Conservation (phyloP, 2,113 vertebrate genomes). For the Sminthopsis crassicaudata region DNA sequence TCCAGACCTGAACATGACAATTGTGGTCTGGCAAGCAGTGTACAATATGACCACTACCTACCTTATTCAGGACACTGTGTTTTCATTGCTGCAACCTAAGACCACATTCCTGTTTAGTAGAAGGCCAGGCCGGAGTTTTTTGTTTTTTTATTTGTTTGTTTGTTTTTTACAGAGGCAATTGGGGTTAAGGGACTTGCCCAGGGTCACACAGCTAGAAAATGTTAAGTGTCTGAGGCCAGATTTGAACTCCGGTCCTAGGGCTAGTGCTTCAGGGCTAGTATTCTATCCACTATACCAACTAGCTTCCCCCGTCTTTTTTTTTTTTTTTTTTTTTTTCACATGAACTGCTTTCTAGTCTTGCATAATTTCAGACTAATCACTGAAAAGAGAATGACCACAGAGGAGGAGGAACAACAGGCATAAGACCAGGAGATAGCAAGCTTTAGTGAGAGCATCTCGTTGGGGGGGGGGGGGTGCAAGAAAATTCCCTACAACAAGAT, state of each 20-base stretch:
- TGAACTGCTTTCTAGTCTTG: neutral
- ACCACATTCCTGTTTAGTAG: neutral
- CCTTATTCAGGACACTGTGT: neutral
- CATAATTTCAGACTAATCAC: neutral
- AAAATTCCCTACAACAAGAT: neutral
- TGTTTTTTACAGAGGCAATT: no score
- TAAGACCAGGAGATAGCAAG: neutral
- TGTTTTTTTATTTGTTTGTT: no score
- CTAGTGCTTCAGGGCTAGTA: no score
- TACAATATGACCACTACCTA: neutral
- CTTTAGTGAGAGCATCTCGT: neutral
- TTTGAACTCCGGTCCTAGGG: no score
- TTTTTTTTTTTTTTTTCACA: neutral
- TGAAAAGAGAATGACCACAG: neutral
- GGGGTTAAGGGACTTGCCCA: no score
- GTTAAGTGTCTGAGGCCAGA: no score
- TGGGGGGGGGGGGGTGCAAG: neutral
- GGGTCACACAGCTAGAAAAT: no score
- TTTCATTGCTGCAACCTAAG: neutral
- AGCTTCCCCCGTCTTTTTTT: no score
- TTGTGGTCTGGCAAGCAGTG: neutral
- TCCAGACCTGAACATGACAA: neutral
- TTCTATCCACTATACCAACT: no score
- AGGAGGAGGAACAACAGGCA: neutral
- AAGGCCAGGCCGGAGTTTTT: neutral